Percentiles rank a stretch among this genome's conserved stretches.
These are phyloP conservation scores for Aphyosemion australe DNA, from an alignment of 2,113 vertebrate species.

Conservation along the genomic window DNA sequence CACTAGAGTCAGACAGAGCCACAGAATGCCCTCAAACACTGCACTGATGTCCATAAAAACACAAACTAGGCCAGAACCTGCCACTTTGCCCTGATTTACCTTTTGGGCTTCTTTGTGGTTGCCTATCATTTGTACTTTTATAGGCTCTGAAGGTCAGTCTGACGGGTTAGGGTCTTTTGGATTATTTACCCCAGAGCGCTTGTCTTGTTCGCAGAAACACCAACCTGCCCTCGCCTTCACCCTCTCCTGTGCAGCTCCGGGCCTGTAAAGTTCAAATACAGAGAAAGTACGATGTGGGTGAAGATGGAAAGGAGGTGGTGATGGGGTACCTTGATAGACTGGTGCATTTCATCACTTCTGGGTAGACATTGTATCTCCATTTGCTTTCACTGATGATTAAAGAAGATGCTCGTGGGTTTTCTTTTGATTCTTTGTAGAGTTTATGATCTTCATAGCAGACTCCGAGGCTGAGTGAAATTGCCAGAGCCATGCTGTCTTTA, in stretches of 20 bases:
- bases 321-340: slow-evolving; percentile 63
- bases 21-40: slow-evolving; percentile 55
- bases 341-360: slow-evolving; percentile 63
- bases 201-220: slow-evolving; percentile 58
- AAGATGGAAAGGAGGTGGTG: slow-evolving; percentile 4
- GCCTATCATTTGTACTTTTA: slow-evolving; percentile 68
- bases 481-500: slow-evolving; percentile 38
- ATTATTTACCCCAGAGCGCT: slow-evolving; percentile 71
- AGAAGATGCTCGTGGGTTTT: slow-evolving; percentile 48
- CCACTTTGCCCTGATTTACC: slow-evolving; percentile 58
- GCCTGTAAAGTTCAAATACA: slow-evolving; percentile 68
- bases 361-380: slow-evolving; percentile 45
- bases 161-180: slow-evolving; percentile 42
- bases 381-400: slow-evolving; percentile 50
- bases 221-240: slow-evolving; percentile 68
- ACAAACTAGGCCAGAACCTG: slow-evolving; percentile 45
- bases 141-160: slow-evolving; percentile 68
- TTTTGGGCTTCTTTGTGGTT: slow-evolving; percentile 60
- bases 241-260: slow-evolving; percentile 65
- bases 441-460: slow-evolving; percentile 51
- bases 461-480: slow-evolving; percentile 55
- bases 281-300: slow-evolving; percentile 19
- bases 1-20: slow-evolving; percentile 51
- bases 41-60: slow-evolving; percentile 67
- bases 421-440: slow-evolving; percentile 47